Base-by-base conservation (phyloP, 2,888 invertebrate species). In the Drosophila austrosaltans region DNA sequence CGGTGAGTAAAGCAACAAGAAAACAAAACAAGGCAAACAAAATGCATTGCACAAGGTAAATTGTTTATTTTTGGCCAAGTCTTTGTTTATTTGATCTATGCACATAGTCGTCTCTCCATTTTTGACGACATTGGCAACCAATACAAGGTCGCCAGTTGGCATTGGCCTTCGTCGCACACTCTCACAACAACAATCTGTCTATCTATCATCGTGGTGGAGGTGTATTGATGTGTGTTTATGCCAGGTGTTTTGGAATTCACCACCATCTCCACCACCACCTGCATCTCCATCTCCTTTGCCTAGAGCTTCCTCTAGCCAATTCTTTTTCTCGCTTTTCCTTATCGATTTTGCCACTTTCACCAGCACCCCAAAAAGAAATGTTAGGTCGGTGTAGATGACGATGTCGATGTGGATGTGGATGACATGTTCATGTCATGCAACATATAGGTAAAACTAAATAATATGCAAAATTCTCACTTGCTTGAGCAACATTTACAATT, bases 1-100 rank as follows among this genome's bases (percentile, higher is more conserved):
- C 93, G 96, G 97, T 97, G 93, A 91, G 92, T 89, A 65, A 42
- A 22, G 42, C 3, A 16, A 44, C 5, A 32, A 48, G 42, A 62
- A 36, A 32, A 2, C 30, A 32, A 40, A 25, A 22, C 53, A 25
- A 4, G n/a, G 30, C 25, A 20, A 66, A 59, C 53, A 40, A 66
- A 64, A 3, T 59, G 58, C 39, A 53, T 48, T 62, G 40, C 54
- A 68, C 54, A 66, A 72, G 82, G 80, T 78, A 30, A 86, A 86
- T 86, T 84, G 86, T 82, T 79, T 81, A 70, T 71, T n/a, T 4
- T 2, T 20, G 40, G 7, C 25, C 20, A 28, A 54, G 44, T 57
- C 58, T 44, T 42, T 30, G 64, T 22, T 64, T 59, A 60, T 64
- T 39, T 53, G 68, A 59, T 63, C 67, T 56, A 68, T 72, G 30